phyloP scores from a whole-genome alignment of 2,888 invertebrate genomes.

The Onthophagus sagittarius region DNA sequence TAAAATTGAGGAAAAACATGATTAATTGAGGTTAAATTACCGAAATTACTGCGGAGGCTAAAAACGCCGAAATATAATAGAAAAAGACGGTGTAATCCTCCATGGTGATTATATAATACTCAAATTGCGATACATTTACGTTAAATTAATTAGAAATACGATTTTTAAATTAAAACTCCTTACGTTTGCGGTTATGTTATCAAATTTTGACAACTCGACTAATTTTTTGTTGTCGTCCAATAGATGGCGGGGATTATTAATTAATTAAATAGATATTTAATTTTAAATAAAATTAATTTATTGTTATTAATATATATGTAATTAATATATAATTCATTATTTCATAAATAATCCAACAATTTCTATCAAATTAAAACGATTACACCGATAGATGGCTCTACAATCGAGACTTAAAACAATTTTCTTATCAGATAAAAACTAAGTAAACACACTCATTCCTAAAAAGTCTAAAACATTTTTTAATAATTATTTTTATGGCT shows the following conservation, averaged over 20 bases:
- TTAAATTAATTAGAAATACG: background rate
- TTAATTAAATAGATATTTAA: too few relatives aligned
- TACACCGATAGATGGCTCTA: background rate
- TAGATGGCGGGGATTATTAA: too few relatives aligned
- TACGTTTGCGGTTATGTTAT: background rate
- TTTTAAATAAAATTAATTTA: too few relatives aligned
- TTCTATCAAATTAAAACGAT: too few relatives aligned
- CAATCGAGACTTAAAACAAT: background rate
- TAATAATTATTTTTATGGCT: background rate
- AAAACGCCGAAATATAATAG: background rate
- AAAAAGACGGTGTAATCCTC: background rate
- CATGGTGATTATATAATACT: background rate
- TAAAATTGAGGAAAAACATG: background rate
- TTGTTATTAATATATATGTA: too few relatives aligned
- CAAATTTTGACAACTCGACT: conserved; percentile 1
- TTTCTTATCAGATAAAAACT: background rate
- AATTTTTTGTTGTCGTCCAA: too few relatives aligned
- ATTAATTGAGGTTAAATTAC: background rate
- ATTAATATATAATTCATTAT: too few relatives aligned
- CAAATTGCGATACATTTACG: background rate
- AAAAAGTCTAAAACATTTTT: background rate
- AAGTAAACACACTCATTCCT: background rate
- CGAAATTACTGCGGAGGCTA: background rate
- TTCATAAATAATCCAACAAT: too few relatives aligned
- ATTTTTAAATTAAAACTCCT: background rate